phyloP scores from a whole-genome alignment of 2,113 vertebrate genomes.

The Regulus satrapa region DNA sequence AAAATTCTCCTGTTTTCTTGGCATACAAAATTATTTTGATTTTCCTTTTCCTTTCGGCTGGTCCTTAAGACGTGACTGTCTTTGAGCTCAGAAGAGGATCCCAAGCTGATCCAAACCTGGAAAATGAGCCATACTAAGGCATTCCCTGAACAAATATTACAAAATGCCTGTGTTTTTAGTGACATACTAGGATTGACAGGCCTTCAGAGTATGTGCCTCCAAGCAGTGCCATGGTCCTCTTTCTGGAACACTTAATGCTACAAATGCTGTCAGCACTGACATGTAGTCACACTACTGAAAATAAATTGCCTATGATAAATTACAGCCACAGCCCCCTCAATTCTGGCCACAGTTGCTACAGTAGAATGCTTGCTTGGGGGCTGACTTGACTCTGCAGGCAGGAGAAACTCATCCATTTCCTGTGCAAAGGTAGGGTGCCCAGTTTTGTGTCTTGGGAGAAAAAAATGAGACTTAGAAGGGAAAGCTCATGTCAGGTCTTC shows the following conservation, averaged over 20 bases:
- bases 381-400: background rate
- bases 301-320: background rate
- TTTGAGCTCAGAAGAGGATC: background rate
- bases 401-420: background rate
- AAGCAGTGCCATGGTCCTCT: background rate
- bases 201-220: background rate
- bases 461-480: background rate
- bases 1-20: background rate
- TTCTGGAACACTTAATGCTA: background rate
- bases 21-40: background rate
- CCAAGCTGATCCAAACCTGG: background rate
- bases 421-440: background rate
- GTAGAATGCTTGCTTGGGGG: background rate
- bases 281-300: background rate
- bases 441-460: background rate
- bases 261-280: background rate
- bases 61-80: background rate
- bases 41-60: background rate
- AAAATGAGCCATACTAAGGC: background rate
- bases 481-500: background rate
- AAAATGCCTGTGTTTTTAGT: background rate
- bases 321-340: background rate
- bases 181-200: background rate
- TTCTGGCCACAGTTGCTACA: background rate
- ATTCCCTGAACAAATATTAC: background rate